Percentiles rank a stretch among this genome's conserved stretches.
Evolutionary conservation across 64 coral and sea anemone genomes (phyloP).

Genomic region (Platygyra sinensis): DNA sequence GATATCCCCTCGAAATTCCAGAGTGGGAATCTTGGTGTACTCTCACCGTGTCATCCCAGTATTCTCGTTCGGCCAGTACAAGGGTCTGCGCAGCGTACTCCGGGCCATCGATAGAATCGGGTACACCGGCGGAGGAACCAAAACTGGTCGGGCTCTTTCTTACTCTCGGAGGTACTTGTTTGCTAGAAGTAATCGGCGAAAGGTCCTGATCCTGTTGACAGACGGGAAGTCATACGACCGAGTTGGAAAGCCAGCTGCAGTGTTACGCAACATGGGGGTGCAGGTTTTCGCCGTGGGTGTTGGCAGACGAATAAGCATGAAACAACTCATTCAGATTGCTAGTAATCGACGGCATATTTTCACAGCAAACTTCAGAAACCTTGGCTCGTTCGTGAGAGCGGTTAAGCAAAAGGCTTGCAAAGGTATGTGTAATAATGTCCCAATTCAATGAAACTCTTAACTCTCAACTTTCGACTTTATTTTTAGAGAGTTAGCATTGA

Average conservation of each 20-base stretch:
- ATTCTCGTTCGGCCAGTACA: constrained; percentile 60
- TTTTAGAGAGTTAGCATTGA: too few species aligned
- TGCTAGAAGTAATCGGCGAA: constrained; percentile 47
- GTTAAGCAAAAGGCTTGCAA: constrained; percentile 70
- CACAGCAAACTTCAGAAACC: constrained; percentile 52
- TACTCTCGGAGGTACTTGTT: constrained; percentile 56
- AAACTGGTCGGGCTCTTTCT: constrained; percentile 65
- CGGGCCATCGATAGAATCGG: constrained; percentile 55
- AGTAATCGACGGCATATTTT: constrained; percentile 64
- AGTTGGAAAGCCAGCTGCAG: constrained; percentile 13
- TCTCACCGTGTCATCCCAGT: constrained; percentile 42
- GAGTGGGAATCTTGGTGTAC: constrained; percentile 70
- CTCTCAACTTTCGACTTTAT: too few species aligned
- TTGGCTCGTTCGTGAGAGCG: constrained; percentile 59
- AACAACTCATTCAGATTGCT: constrained; percentile 56
- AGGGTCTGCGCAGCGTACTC: constrained; percentile 33
- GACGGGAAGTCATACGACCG: constrained; percentile 66
- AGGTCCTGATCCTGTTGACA: constrained; percentile 58
- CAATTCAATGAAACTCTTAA: too few species aligned
- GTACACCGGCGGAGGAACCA: constrained; percentile 66
- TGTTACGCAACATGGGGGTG: constrained; percentile 27
- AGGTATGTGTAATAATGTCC: constrained; percentile 4
- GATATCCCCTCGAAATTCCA: constrained; percentile 67
- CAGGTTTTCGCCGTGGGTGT: constrained; percentile 59
- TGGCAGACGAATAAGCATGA: constrained; percentile 35